phyloP scores from a whole-genome alignment of 2,888 invertebrate species.

The Xylota sylvarum region DNA sequence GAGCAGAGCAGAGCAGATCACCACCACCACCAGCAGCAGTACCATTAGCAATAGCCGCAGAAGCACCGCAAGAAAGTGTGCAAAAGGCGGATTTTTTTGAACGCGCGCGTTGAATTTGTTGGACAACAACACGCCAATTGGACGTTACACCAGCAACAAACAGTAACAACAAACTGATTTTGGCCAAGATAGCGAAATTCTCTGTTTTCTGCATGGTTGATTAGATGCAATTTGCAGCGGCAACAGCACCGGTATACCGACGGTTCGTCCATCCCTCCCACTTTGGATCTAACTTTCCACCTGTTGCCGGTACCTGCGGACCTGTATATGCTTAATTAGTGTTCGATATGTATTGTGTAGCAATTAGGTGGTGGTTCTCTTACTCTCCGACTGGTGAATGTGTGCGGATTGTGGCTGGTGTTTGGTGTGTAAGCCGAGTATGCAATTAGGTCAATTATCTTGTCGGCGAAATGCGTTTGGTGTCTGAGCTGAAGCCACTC shows the following conservation, averaged over 20 bases:
- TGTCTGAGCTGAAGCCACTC: constrained; percentile 12
- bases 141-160: constrained; percentile 45
- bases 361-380: constrained; percentile 56
- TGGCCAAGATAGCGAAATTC: constrained; percentile 61
- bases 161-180: constrained; percentile 53
- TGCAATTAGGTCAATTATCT: constrained; percentile 75
- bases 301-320: constrained; percentile 40
- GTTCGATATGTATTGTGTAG: constrained; percentile 70
- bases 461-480: constrained; percentile 61
- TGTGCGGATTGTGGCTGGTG: constrained; percentile 23
- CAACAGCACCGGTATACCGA: neutral
- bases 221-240: constrained; percentile 71
- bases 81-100: constrained; percentile 59
- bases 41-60: constrained; percentile 6
- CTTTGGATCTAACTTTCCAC: constrained; percentile 61
- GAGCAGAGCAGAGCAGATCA: too few relatives aligned
- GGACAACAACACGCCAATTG: constrained; percentile 67
- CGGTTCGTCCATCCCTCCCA: constrained; percentile 50
- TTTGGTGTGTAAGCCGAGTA: constrained; percentile 51
- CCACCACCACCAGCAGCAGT: neutral
- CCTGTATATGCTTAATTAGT: constrained; percentile 68
- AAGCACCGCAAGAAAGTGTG: constrained; percentile 60
- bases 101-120: constrained; percentile 64
- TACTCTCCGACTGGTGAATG: neutral
- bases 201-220: constrained; percentile 69